These are phyloP conservation scores for Cacoxenus indagator DNA, from an alignment of 2,888 invertebrate genomes.

Conservation along the genomic window DNA sequence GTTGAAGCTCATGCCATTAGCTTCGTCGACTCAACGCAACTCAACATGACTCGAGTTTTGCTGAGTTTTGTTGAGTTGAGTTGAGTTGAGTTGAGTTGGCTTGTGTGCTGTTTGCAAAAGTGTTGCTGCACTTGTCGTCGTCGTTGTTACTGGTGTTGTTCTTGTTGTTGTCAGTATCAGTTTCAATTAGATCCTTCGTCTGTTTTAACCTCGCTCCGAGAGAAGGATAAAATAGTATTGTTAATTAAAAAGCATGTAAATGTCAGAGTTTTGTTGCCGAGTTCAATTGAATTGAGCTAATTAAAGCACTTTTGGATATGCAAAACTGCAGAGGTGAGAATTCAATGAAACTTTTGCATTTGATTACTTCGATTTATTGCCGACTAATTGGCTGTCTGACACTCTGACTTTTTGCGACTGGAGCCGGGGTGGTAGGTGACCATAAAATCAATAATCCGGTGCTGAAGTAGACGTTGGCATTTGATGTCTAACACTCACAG, in stretches of 20 bases:
- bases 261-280: slow-evolving; percentile 2
- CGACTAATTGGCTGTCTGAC: neutral
- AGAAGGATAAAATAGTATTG: neutral
- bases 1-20: neutral
- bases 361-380: slow-evolving; percentile 10
- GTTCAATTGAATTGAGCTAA: neutral
- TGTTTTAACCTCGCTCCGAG: neutral
- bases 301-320: neutral
- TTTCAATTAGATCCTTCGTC: slow-evolving; percentile 15
- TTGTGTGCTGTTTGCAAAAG: neutral
- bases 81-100: neutral
- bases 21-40: neutral
- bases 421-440: no score
- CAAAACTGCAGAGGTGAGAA: neutral
- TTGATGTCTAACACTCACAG: no score
- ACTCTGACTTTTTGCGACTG: no score
- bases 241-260: slow-evolving; percentile 20
- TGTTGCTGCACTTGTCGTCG: neutral
- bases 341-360: neutral
- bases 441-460: no score
- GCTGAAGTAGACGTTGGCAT: no score
- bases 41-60: neutral
- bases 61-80: neutral
- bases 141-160: neutral
- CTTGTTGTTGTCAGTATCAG: slow-evolving; percentile 2